phyloP scores from a whole-genome alignment of 2,888 invertebrate genomes.

The Patella pellucida region DNA sequence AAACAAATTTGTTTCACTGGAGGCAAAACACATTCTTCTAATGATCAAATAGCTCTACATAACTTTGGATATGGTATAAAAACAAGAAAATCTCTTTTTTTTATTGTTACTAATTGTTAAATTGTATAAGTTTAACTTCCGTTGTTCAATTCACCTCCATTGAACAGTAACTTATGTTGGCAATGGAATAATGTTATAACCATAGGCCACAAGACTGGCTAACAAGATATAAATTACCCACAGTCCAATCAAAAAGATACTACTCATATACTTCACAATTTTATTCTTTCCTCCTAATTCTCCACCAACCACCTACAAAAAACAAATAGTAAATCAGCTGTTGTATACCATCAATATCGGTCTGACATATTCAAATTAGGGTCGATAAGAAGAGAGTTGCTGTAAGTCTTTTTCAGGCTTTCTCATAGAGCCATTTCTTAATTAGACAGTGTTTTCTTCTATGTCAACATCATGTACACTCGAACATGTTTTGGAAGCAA shows the following conservation, averaged over 20 bases:
- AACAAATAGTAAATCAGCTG: constrained; percentile 15
- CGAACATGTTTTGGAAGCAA: too few species aligned
- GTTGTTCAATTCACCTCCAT: too few species aligned
- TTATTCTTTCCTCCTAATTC: constrained; percentile 62
- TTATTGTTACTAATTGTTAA: neutral
- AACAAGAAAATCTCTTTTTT: too few species aligned
- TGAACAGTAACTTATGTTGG: neutral
- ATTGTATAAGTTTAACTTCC: neutral
- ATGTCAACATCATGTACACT: too few species aligned
- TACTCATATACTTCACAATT: constrained; percentile 39
- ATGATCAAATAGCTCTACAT: neutral
- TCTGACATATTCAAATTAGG: too few species aligned
- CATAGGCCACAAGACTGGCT: constrained; percentile 52
- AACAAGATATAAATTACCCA: constrained; percentile 61
- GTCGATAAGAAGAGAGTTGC: too few species aligned
- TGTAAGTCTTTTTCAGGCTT: too few species aligned
- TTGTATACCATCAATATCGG: neutral
- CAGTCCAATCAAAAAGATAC: constrained; percentile 47
- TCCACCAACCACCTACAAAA: constrained; percentile 63
- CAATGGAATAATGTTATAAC: constrained; percentile 32
- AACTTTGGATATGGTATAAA: too few species aligned
- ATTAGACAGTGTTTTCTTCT: too few species aligned
- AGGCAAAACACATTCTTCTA: neutral
- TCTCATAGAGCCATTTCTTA: too few species aligned
- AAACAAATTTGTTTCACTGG: too few species aligned